Base-by-base conservation (phyloP, 30 jellyfish, hydroid and myxozoan species). In the Clytia hemisphaerica region DNA sequence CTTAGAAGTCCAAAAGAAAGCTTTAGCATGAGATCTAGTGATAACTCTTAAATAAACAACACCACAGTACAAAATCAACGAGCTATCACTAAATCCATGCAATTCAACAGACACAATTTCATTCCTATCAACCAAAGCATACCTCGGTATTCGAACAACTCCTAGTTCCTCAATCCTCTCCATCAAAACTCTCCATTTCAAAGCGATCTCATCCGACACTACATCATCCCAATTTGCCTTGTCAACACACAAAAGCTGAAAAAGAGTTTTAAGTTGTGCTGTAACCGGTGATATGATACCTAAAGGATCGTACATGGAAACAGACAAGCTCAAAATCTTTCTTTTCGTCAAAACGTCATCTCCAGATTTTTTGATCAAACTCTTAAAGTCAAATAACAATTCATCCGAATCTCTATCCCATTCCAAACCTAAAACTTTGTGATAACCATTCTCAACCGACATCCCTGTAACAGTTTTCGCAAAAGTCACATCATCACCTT, bases 301-400 rank as follows among this genome's bases (percentile, higher is more conserved):
- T 55, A 78, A 34, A 28, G 96, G 92, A 61, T 85, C 96, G 55
- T 79, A 85, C 19, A 84, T 46, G 33, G 80, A 76, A 1, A 83
- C 88, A n/a, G 95, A 87, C 6, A 77, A 14, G 54, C 77, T 84
- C 18, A 77, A 45, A 60, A 84, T 19, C 36, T 88, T 76, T 50
- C 85, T 63, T 55, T 84, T 76, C 0, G 89, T 55, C 4, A 81
- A 74, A 0, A 73, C 85, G 69, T 71, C 47, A 29, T 76, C 35
- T 38, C 73, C 10, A 6, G 78, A 75, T 36, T 55, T 63, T 67
- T 50, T 61, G 6, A 38, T 9, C 19, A 82, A 18, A 9, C 58
- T 67, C 33, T 24, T 35, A 26, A 82, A 64, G 38, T 72, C 83
- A 37, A 71, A 26, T 59, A 34, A 40, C 32, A 82, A 45, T 22